phyloP scores from a whole-genome alignment of 53 echinoderm and acorn worm genomes.

The Pentamera pediparva region DNA sequence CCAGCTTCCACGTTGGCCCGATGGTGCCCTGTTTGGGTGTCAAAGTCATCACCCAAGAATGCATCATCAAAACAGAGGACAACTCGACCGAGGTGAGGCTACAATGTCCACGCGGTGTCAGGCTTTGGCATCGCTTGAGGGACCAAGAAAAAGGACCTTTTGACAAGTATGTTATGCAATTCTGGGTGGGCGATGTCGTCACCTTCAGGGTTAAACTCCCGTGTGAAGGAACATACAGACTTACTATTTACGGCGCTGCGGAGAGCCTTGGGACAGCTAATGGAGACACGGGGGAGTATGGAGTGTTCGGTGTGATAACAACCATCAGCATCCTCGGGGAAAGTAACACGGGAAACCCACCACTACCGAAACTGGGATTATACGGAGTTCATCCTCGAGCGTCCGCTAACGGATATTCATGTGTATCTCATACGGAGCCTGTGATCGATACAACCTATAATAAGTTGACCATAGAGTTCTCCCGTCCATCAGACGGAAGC shows the following conservation, averaged over 20 bases:
- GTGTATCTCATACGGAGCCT: conserved; percentile 5
- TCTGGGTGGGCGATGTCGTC: conserved; percentile 2
- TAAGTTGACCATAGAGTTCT: conserved; percentile 15
- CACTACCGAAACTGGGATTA: conserved; percentile 1
- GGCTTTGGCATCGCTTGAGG: conserved; percentile 7
- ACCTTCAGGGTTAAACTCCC: background rate
- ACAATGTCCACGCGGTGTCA: conserved; percentile 16
- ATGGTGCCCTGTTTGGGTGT: conserved; percentile 9
- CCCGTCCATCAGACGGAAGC: background rate
- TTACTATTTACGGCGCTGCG: conserved; percentile 2
- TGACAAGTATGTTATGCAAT: conserved; percentile 18
- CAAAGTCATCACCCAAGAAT: background rate
- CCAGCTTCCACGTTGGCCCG: background rate
- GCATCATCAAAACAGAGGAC: background rate
- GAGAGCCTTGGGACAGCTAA: background rate
- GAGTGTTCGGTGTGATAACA: conserved; percentile 4
- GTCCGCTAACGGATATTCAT: conserved; percentile 3
- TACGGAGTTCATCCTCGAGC: conserved; percentile 12
- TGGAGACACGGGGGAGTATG: background rate
- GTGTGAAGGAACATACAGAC: background rate
- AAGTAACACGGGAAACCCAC: background rate
- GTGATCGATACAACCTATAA: conserved; percentile 7
- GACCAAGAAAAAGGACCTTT: background rate
- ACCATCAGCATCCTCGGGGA: background rate
- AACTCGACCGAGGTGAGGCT: background rate